These are phyloP conservation scores for Echinops telfairi DNA, from an alignment of 2,113 vertebrate genomes.

Conservation along the genomic window DNA sequence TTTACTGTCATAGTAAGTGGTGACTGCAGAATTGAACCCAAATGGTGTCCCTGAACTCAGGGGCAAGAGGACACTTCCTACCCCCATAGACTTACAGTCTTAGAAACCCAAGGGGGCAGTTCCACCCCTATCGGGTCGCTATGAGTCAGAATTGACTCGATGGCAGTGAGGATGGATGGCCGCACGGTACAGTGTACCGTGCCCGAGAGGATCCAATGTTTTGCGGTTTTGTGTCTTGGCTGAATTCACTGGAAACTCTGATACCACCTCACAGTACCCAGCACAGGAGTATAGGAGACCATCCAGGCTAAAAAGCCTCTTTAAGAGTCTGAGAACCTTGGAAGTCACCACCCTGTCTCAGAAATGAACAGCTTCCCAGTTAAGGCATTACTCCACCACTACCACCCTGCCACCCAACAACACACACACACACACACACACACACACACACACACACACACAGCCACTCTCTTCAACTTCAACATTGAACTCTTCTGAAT, in stretches of 20 bases:
- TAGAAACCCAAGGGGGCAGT: no score
- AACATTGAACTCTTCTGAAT: slow-evolving; percentile 46
- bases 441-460: not conserved
- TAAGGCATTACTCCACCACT: not conserved
- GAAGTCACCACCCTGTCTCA: not conserved
- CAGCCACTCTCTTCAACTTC: slow-evolving; percentile 18
- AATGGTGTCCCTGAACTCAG: no score
- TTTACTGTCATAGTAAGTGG: slow-evolving; percentile 51
- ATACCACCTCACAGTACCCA: not conserved
- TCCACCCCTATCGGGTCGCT: no score
- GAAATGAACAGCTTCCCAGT: not conserved
- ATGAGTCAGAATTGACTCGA: no score
- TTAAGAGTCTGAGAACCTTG: not conserved
- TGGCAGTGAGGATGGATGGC: not conserved
- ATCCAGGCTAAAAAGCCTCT: not conserved
- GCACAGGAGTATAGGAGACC: not conserved
- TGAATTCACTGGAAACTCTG: slow-evolving; percentile 4
- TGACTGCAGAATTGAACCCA: not conserved
- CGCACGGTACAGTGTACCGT: not conserved
- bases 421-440: no score
- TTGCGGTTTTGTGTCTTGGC: not conserved
- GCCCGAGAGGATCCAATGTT: not conserved
- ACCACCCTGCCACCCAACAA: no score
- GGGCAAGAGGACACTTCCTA: no score
- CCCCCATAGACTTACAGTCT: no score